These are phyloP conservation scores for Pangasianodon hypophthalmus DNA, from an alignment of 2,113 vertebrate species.

Conservation along the genomic window DNA sequence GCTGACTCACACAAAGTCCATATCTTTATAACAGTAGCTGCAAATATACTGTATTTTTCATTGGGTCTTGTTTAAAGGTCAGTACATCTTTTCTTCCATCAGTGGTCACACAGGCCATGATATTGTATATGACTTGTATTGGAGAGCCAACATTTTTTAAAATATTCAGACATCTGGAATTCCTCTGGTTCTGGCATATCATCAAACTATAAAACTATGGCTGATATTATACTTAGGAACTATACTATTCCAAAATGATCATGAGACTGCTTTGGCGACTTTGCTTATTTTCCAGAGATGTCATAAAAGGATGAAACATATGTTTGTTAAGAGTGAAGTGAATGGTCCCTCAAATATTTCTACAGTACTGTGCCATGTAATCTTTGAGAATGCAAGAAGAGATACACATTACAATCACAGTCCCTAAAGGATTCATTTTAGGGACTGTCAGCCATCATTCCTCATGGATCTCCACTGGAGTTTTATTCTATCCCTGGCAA, in stretches of 20 bases:
- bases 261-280: not conserved
- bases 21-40: not conserved
- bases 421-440: not conserved
- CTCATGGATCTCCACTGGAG: not conserved
- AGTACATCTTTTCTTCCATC: not conserved
- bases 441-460: not conserved
- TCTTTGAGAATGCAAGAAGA: not conserved
- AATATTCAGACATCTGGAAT: not conserved
- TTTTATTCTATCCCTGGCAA: not conserved
- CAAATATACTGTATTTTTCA: not conserved
- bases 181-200: not conserved
- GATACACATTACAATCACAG: not conserved
- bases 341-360: not conserved
- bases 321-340: not conserved
- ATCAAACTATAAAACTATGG: not conserved
- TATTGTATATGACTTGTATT: not conserved
- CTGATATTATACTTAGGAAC: not conserved
- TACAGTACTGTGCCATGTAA: too few species aligned
- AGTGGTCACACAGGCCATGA: not conserved
- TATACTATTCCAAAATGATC: not conserved
- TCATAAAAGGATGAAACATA: not conserved
- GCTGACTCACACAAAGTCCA: not conserved
- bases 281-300: not conserved
- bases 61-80: conserved; percentile 1
- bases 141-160: not conserved